Evolutionary conservation across 1,140 invertebrate genomes (phyloP).

Genomic region (Coptotermes formosanus): DNA sequence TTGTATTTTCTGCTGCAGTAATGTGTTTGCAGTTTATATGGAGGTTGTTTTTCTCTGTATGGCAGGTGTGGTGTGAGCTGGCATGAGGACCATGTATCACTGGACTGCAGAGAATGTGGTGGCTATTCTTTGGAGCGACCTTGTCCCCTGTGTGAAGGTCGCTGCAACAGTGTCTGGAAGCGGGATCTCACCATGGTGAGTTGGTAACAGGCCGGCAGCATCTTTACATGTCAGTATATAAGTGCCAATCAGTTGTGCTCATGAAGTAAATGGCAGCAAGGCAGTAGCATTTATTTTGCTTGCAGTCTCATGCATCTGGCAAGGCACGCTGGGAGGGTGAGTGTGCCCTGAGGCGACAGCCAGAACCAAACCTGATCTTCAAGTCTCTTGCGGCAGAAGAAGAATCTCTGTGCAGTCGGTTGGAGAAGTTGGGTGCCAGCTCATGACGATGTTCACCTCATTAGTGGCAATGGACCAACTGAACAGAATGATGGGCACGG

Average conservation of each 20-base stretch:
- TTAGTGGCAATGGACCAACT: slow-evolving; percentile 25
- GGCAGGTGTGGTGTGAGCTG: slow-evolving; percentile 77
- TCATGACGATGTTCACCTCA: slow-evolving; percentile 36
- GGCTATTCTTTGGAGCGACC: slow-evolving; percentile 75
- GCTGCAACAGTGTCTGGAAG: slow-evolving; percentile 71
- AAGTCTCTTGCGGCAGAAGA: slow-evolving; percentile 42
- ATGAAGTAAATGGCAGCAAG: not conserved
- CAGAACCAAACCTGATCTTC: slow-evolving; percentile 44
- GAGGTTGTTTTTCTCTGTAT: slow-evolving; percentile 13
- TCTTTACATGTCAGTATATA: not conserved
- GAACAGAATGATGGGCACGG: slow-evolving; percentile 22
- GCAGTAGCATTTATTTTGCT: slow-evolving; percentile 39
- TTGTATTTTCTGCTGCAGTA: too few species aligned
- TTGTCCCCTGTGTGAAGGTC: slow-evolving; percentile 74
- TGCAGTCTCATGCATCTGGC: slow-evolving; percentile 70
- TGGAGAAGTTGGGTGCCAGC: slow-evolving; percentile 53
- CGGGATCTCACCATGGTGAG: slow-evolving; percentile 74
- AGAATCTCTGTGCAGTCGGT: slow-evolving; percentile 47
- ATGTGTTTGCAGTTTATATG: not conserved
- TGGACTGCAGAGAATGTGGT: slow-evolving; percentile 80
- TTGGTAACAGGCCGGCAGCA: not conserved
- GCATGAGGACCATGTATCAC: slow-evolving; percentile 74
- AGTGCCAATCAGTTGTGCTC: not conserved
- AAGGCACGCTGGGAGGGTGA: slow-evolving; percentile 73
- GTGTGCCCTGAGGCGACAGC: slow-evolving; percentile 54